These are phyloP conservation scores for Callaeas wilsoni DNA, from an alignment of 2,113 vertebrate species.

Conservation along the genomic window DNA sequence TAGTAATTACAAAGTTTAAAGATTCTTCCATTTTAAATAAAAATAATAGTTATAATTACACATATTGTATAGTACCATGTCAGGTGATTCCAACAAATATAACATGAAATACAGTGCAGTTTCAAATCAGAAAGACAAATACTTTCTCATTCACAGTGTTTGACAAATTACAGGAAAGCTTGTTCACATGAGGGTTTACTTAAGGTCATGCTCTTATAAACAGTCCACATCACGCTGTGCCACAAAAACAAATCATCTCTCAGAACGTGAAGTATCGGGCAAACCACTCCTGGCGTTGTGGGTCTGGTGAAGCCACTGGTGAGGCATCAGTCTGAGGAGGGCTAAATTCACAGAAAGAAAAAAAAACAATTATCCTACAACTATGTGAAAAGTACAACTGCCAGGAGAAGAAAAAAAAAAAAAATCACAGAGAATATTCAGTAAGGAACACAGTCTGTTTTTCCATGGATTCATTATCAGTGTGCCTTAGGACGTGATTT, in stretches of 20 bases:
- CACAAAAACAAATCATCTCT: constrained; percentile 66
- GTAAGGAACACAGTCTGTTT: background rate
- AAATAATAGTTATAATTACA: constrained; percentile 77
- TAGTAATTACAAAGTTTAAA: constrained; percentile 90
- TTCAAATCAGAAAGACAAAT: constrained; percentile 71
- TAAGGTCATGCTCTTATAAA: constrained; percentile 85
- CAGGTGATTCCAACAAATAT: constrained; percentile 68
- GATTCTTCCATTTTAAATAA: constrained; percentile 85
- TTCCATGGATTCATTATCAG: background rate
- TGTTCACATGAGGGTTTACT: constrained; percentile 60
- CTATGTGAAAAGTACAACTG: background rate
- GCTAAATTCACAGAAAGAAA: constrained; percentile 77
- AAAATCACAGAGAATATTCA: background rate
- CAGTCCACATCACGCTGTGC: constrained; percentile 67
- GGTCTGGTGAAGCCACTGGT: constrained; percentile 84
- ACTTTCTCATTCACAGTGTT: constrained; percentile 79
- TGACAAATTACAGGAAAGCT: constrained; percentile 68
- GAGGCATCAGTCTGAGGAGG: constrained; percentile 94
- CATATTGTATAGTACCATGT: constrained; percentile 70
- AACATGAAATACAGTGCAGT: constrained; percentile 74
- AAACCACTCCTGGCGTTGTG: constrained; percentile 97
- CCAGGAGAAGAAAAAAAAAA: background rate
- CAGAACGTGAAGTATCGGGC: constrained; percentile 99
- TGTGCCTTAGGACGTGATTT: background rate
- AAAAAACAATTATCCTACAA: constrained; percentile 40